Conservation (phyloP, 2,888 invertebrate species). For the Brachynemurus nebulosus region DNA sequence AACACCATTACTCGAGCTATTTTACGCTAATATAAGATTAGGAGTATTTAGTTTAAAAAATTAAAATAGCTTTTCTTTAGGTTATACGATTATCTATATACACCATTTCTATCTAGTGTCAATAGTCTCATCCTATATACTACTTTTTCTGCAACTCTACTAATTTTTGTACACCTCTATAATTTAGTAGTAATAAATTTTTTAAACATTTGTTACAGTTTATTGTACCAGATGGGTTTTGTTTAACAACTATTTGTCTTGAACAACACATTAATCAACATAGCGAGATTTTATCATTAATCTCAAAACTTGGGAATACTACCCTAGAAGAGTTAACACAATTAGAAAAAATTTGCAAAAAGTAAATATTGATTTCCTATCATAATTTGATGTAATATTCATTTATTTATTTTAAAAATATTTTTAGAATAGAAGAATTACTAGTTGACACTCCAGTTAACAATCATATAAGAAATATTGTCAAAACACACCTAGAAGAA, state of each 20-base stretch:
- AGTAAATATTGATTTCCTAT: conserved; percentile 23
- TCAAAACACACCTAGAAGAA: conserved; percentile 26
- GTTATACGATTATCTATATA: no score
- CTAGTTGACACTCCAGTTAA: conserved; percentile 27
- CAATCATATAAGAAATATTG: conserved; percentile 28
- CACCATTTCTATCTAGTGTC: no score
- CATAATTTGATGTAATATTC: background rate
- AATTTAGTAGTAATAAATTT: conserved; percentile 10
- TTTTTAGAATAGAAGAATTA: conserved; percentile 27
- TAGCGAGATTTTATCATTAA: conserved; percentile 32
- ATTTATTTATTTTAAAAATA: background rate
- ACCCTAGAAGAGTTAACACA: conserved; percentile 33
- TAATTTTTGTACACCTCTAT: no score
- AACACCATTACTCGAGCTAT: no score
- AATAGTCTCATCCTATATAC: no score
- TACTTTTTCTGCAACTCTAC: no score
- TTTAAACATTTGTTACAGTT: conserved; percentile 27
- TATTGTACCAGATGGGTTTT: conserved; percentile 54
- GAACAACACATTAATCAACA: conserved; percentile 39
- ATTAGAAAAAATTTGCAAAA: conserved; percentile 38
- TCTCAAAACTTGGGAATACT: conserved; percentile 36
- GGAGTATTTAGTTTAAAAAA: no score
- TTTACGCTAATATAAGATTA: no score
- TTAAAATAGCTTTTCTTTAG: no score
- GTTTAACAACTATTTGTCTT: conserved; percentile 49